A percentile compares a stretch with the other conserved stretches of the same genome.
phyloP scores from a whole-genome alignment of 2,113 vertebrate species.

The Larimichthys polyactis region DNA sequence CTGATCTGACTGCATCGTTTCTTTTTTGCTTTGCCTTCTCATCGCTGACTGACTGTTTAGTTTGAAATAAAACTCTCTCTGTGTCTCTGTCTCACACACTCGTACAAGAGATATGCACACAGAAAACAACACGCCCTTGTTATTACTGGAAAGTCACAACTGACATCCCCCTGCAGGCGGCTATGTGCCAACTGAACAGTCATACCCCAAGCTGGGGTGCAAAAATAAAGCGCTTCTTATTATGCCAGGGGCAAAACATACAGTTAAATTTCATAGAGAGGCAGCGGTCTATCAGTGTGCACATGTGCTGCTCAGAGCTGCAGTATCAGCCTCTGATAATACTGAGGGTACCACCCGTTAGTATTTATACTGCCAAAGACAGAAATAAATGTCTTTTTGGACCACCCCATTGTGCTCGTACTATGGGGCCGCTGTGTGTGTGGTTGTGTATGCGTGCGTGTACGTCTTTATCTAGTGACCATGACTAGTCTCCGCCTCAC shows the following conservation, averaged over 20 bases:
- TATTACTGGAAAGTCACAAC: slow-evolving; percentile 79
- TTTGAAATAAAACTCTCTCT: slow-evolving; percentile 64
- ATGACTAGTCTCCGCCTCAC: slow-evolving; percentile 45
- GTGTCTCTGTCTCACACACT: slow-evolving; percentile 38
- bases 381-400: slow-evolving; percentile 53
- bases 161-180: slow-evolving; percentile 67
- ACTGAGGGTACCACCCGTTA: slow-evolving; percentile 22
- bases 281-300: slow-evolving; percentile 44
- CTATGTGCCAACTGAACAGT: slow-evolving; percentile 61
- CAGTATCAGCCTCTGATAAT: slow-evolving; percentile 48
- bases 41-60: slow-evolving; percentile 51
- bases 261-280: slow-evolving; percentile 34
- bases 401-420: slow-evolving; percentile 18
- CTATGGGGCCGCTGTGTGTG: background rate
- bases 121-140: slow-evolving; percentile 77
- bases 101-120: slow-evolving; percentile 53
- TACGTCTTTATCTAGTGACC: slow-evolving; percentile 50
- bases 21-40: slow-evolving; percentile 42
- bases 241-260: slow-evolving; percentile 31
- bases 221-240: slow-evolving; percentile 53
- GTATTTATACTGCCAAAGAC: slow-evolving; percentile 58
- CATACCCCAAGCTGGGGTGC: slow-evolving; percentile 52
- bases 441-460: slow-evolving; percentile 23
- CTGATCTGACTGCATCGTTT: slow-evolving; percentile 1
- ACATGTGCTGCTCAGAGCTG: slow-evolving; percentile 42